Percentiles rank a stretch among this genome's conserved stretches.
These are phyloP conservation scores for Rhynchonycteris naso DNA, from an alignment of 2,797 vertebrate species.

Conservation along the genomic window DNA sequence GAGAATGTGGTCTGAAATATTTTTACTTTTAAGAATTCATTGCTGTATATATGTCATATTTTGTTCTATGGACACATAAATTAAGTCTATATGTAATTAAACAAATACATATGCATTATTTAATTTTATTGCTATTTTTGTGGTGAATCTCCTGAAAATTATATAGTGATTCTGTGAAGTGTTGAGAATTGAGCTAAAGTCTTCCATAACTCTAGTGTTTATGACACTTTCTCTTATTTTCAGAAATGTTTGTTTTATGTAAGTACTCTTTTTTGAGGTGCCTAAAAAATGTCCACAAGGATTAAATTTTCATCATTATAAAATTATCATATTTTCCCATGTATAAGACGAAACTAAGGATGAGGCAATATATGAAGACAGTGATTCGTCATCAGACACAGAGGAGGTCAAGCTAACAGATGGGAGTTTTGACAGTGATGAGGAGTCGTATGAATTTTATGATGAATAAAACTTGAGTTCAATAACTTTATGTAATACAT, in stretches of 20 bases:
- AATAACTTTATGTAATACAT: too few species aligned
- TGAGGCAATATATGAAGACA: too few species aligned
- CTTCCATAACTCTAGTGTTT: neutral
- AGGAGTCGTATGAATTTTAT: too few species aligned
- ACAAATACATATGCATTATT: neutral
- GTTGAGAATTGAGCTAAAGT: neutral
- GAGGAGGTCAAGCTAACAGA: too few species aligned
- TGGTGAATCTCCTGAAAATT: neutral
- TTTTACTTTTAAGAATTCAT: slow-evolving; percentile 44
- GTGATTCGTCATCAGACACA: too few species aligned
- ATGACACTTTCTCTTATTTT: neutral
- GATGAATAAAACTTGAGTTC: too few species aligned
- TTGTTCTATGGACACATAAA: neutral
- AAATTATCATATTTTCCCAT: neutral
- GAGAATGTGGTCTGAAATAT: neutral
- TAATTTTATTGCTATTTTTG: slow-evolving; percentile 33
- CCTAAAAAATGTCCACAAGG: neutral
- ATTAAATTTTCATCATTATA: neutral
- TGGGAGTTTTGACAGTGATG: too few species aligned
- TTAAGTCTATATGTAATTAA: neutral
- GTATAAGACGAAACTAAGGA: too few species aligned
- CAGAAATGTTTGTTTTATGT: slow-evolving; percentile 5
- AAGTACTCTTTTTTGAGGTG: slow-evolving; percentile 32
- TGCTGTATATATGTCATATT: neutral
- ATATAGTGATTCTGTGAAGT: slow-evolving; percentile 2